phyloP scores from a whole-genome alignment of 1,140 invertebrate species.

The Cheumatopsyche charites region DNA sequence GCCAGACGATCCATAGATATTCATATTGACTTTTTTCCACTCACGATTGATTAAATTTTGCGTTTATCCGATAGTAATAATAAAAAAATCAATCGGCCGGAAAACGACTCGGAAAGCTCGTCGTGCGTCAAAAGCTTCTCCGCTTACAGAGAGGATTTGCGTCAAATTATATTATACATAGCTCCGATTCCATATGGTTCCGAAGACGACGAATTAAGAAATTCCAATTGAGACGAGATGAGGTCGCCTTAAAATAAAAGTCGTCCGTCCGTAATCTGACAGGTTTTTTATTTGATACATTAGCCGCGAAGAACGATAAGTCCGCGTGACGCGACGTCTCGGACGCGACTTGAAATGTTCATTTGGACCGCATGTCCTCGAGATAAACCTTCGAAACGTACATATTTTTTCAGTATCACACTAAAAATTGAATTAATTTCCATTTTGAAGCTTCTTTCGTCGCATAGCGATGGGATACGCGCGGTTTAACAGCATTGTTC shows the following conservation, averaged over 20 bases:
- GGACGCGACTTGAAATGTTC: too few species aligned
- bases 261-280: slow-evolving; percentile 40
- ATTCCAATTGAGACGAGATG: slow-evolving; percentile 32
- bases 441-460: too few species aligned
- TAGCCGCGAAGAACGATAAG: slow-evolving; percentile 23
- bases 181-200: slow-evolving; percentile 45
- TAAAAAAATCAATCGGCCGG: slow-evolving; percentile 1
- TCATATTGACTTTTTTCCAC: not conserved
- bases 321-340: slow-evolving; percentile 4
- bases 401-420: too few species aligned
- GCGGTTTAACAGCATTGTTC: too few species aligned
- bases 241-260: slow-evolving; percentile 44
- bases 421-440: too few species aligned
- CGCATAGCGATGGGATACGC: too few species aligned
- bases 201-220: slow-evolving; percentile 36
- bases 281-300: slow-evolving; percentile 43
- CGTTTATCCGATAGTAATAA: not conserved
- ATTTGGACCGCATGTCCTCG: too few species aligned
- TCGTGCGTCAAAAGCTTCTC: slow-evolving; percentile 1
- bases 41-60: slow-evolving; percentile 6
- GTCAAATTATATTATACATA: slow-evolving; percentile 32
- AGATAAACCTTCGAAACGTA: too few species aligned
- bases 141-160: slow-evolving; percentile 32
- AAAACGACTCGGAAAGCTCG: slow-evolving; percentile 13
- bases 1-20: not conserved